phyloP scores from a whole-genome alignment of 2,797 vertebrate species.

The Diceros bicornis region DNA sequence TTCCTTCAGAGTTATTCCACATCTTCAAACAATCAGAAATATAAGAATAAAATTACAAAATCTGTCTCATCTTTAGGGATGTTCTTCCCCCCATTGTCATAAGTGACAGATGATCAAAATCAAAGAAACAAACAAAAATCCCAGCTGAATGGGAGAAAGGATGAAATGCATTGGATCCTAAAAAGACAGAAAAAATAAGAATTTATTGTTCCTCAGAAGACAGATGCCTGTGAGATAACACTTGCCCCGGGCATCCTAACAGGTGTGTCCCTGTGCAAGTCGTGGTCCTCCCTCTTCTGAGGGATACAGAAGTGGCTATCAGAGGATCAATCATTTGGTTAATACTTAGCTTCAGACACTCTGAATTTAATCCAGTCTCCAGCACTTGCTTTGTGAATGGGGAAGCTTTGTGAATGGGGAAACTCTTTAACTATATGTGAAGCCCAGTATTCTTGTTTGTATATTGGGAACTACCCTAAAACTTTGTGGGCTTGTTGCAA shows the following conservation, averaged over 20 bases:
- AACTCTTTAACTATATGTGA: background rate
- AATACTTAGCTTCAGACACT: background rate
- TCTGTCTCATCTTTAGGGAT: background rate
- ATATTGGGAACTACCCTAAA: background rate
- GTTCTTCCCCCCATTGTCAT: background rate
- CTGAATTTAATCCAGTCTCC: background rate
- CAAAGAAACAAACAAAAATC: too few species aligned
- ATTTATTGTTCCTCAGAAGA: background rate
- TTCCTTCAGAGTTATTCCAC: background rate
- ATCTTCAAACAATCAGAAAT: background rate
- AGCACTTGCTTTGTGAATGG: too few species aligned
- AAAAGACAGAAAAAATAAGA: slow-evolving; percentile 67
- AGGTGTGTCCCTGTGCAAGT: background rate
- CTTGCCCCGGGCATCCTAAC: background rate
- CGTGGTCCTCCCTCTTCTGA: background rate
- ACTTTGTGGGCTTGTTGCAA: background rate
- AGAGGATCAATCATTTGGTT: background rate
- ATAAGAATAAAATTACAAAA: background rate
- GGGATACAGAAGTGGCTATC: background rate
- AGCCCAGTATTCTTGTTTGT: background rate
- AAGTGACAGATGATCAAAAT: background rate
- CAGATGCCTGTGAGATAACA: background rate
- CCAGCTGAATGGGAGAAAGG: background rate
- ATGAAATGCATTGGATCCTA: background rate
- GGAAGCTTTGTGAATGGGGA: background rate